Conservation (phyloP, 2,888 invertebrate genomes). For the Drosophila recens region DNA sequence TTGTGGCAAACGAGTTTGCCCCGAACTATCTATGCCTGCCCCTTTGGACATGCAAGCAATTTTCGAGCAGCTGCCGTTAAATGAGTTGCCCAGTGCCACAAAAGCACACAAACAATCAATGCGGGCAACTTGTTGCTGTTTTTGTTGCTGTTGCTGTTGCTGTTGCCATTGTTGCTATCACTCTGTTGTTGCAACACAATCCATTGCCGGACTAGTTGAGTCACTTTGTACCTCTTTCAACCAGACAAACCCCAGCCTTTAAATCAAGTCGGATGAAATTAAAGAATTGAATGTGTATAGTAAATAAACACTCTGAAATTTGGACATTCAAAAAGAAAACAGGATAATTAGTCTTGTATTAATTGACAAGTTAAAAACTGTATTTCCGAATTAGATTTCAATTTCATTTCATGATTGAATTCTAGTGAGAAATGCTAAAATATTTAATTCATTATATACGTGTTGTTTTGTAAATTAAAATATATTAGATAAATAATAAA, state of each 20-base stretch:
- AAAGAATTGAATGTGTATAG: neutral
- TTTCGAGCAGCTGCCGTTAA: constrained; percentile 48
- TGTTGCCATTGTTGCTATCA: too few relatives aligned
- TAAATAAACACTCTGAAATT: neutral
- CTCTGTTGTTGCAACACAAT: neutral
- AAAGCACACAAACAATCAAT: constrained; percentile 28
- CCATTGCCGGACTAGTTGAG: neutral
- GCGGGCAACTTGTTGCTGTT: constrained; percentile 43
- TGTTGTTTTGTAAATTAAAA: too few relatives aligned
- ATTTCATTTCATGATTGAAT: neutral
- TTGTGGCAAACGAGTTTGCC: constrained; percentile 15
- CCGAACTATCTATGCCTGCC: constrained; percentile 12
- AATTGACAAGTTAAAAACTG: neutral
- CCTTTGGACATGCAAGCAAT: constrained; percentile 27
- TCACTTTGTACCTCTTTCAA: constrained; percentile 3
- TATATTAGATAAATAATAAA: too few relatives aligned
- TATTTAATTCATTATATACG: too few relatives aligned
- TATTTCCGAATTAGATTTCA: neutral
- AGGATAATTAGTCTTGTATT: neutral
- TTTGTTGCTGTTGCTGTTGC: constrained; percentile 2
- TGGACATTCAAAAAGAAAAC: neutral
- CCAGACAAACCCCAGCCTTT: neutral
- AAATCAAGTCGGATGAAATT: neutral
- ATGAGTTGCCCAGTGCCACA: constrained; percentile 35
- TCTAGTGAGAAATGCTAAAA: too few relatives aligned